A percentile compares a stretch with the other conserved stretches of the same genome.
Evolutionary conservation across 1,140 invertebrate genomes (phyloP).

Genomic region (Zaprionus nigranus): DNA sequence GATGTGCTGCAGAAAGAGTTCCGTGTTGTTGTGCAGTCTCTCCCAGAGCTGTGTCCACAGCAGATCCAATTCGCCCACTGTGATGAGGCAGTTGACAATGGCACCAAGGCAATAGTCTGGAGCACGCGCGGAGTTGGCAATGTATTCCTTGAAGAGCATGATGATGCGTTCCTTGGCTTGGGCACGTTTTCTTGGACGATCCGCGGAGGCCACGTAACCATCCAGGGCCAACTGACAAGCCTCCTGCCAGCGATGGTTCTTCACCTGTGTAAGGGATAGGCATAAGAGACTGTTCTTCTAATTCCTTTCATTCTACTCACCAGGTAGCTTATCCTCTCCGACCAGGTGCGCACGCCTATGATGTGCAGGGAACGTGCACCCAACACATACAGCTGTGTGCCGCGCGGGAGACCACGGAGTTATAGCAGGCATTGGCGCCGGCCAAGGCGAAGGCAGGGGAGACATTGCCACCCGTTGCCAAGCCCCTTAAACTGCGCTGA

Average conservation of each 20-base stretch:
- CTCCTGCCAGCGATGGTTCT: conserved; percentile 88
- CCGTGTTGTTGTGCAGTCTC: conserved; percentile 67
- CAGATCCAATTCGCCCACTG: conserved; percentile 74
- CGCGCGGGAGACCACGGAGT: conserved; percentile 93
- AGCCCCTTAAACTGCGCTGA: conserved; percentile 97
- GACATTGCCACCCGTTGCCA: conserved; percentile 89
- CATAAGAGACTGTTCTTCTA: background rate
- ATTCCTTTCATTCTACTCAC: conserved; percentile 47
- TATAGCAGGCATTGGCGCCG: conserved; percentile 95
- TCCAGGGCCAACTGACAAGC: conserved; percentile 86
- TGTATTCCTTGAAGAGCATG: conserved; percentile 78
- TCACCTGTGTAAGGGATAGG: conserved; percentile 73
- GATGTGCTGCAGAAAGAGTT: conserved; percentile 84
- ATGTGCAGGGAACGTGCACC: conserved; percentile 93
- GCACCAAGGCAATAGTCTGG: conserved; percentile 80
- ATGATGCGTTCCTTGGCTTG: conserved; percentile 83
- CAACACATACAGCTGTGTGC: conserved; percentile 92
- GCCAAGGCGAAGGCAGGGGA: conserved; percentile 86
- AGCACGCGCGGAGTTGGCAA: conserved; percentile 67
- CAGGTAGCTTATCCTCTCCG: conserved; percentile 90
- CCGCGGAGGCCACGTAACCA: conserved; percentile 72
- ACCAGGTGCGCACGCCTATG: conserved; percentile 93
- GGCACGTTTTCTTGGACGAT: conserved; percentile 68
- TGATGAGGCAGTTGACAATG: conserved; percentile 79
- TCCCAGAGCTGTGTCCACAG: conserved; percentile 86